Base-by-base conservation (phyloP, 2,113 vertebrate genomes). In the Strix uralensis region DNA sequence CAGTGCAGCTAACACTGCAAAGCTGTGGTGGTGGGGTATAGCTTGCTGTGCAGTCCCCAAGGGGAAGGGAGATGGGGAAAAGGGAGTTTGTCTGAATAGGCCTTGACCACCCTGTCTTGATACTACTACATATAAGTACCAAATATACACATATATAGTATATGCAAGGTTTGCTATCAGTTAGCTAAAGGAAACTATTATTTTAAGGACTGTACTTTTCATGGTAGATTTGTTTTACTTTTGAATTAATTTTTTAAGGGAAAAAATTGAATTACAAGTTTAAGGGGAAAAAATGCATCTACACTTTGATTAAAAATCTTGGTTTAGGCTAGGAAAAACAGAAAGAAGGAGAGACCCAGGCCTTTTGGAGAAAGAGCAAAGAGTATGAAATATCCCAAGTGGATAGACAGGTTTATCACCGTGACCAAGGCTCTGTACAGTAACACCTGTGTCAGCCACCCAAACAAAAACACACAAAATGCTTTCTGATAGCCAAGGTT, bases 41-140 rank as follows among this genome's bases (percentile, higher is more conserved):
- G 49, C 12, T 71, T 59, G 49, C 3, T 0, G 0, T 9, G 2
- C 20, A 44, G 26, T 15, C 30, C 52, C 42, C 1, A 1, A 38
- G 32, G 14, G 11, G 9, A 79, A 81, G 27, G 10, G 15, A 61
- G 20, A 10, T 9, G 65, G 16, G 54, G 18, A 23, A 73, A 86
- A 44, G 7, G 20, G 7, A 1, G 7, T 6, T 57, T 69, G 14
- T 46, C 51, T 47, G 38, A 63, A 52, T 16, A 65, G 8, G 25
- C 32, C 23, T 69, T 55, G 29, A 7, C 11, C 32, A 29, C 27
- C 38, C n/a, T 4, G 0, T 10, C 66, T 49, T 36, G 61, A 42
- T 75, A 32, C 44, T 58, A 27, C 34, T 59, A 26, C 22, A 32
- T 29, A 1, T 42, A 67, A 80, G 21, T 63, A 80, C 17, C 73